Conservation (phyloP, 1,140 invertebrate genomes). For the Drosophila nebulosa region DNA sequence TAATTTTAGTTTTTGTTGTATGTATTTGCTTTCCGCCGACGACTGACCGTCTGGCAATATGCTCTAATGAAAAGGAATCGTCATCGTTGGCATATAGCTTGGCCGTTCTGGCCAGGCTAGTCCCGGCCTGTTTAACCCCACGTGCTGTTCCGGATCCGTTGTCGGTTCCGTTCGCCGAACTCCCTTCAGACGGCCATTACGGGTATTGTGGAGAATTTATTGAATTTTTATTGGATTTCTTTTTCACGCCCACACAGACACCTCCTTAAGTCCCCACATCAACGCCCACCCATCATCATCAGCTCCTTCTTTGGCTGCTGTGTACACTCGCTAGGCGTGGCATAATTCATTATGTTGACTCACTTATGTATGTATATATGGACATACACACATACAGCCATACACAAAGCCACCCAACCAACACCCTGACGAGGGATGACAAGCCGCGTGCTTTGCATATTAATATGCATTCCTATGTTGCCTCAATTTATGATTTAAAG, state of each 20-base stretch:
- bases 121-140: slow-evolving; percentile 32
- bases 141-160: slow-evolving; percentile 20
- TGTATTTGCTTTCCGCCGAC: not conserved
- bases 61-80: not conserved
- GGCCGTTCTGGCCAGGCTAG: not conserved
- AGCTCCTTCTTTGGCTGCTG: slow-evolving; percentile 51
- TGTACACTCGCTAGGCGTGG: slow-evolving; percentile 69
- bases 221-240: slow-evolving; percentile 79
- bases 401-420: slow-evolving; percentile 4
- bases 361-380: slow-evolving; percentile 15
- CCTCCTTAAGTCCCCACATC: not conserved
- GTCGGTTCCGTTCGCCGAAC: slow-evolving; percentile 6
- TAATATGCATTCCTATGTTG: slow-evolving; percentile 71
- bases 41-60: not conserved
- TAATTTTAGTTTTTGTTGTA: slow-evolving; percentile 14
- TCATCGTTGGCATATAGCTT: slow-evolving; percentile 10
- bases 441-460: slow-evolving; percentile 69
- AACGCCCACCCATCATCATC: not conserved
- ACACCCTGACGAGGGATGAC: slow-evolving; percentile 28
- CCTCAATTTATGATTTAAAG: slow-evolving; percentile 68
- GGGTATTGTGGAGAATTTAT: slow-evolving; percentile 69
- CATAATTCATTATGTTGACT: slow-evolving; percentile 78
- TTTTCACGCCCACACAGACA: slow-evolving; percentile 20
- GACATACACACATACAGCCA: not conserved
- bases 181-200: slow-evolving; percentile 21